Percentiles rank a stretch among this genome's conserved stretches.
These are phyloP conservation scores for Zele albiditarsus DNA, from an alignment of 2,888 invertebrate species.

Conservation along the genomic window DNA sequence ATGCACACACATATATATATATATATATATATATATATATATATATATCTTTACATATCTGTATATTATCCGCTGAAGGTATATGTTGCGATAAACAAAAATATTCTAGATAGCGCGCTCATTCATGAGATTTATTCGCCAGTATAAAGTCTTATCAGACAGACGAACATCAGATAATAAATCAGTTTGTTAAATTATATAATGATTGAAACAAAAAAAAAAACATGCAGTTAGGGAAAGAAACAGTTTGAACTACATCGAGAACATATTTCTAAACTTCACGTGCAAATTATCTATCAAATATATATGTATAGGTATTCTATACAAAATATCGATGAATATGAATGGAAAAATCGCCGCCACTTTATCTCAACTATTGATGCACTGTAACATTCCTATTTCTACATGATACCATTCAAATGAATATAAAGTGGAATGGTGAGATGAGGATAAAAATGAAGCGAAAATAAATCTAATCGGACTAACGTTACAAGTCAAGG, in stretches of 20 bases:
- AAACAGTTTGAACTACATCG: background rate
- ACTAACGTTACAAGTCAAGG: slow-evolving; percentile 35
- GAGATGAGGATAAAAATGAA: background rate
- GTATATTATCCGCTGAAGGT: background rate
- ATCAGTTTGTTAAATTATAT: background rate
- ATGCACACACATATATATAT: background rate
- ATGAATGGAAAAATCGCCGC: too few species aligned
- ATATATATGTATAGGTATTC: too few species aligned
- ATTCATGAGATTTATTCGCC: slow-evolving; percentile 3
- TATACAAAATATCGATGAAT: too few species aligned
- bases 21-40: background rate
- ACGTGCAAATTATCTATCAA: too few species aligned
- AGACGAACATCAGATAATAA: slow-evolving; percentile 13
- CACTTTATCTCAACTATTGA: too few species aligned
- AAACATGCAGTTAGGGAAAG: background rate
- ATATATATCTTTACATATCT: background rate
- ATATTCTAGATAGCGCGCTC: slow-evolving; percentile 25
- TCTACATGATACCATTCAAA: too few species aligned
- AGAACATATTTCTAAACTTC: too few species aligned
- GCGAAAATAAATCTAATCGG: slow-evolving; percentile 15
- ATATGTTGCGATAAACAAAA: slow-evolving; percentile 21
- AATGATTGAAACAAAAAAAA: background rate
- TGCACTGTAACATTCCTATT: too few species aligned
- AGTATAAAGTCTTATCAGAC: slow-evolving; percentile 17
- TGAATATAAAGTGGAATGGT: background rate